Evolutionary conservation across 2,113 vertebrate species (phyloP), one percentile per base, ranked within the genome.

Genomic region (Gulo gulo): DNA sequence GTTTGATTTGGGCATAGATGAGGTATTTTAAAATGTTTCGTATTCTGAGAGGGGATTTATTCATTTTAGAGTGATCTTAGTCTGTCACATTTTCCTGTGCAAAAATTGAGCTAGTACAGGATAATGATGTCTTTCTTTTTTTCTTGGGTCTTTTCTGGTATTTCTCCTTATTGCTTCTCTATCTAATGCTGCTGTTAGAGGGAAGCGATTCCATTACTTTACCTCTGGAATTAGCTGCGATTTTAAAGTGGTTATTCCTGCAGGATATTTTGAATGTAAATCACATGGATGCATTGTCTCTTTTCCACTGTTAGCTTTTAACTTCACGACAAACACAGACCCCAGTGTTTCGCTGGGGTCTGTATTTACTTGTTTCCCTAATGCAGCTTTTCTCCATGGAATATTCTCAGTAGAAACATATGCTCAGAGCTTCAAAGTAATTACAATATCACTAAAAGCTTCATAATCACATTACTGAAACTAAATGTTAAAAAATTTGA

Each of bases 391-490:
- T 97, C 98, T 98, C 98, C 71, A 16, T 97, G 97, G 98, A 98
- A 98, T 98, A 97, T 85, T 97, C 88, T 98, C 92, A 91, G 93
- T 98, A 89, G 97, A 98, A 99, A 98, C 98, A 99, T 99, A 98
- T 99, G 98, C 97, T 98, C 91, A 97, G 92, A 98, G 98, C 98
- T 98, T 98, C 98, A 98, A 92, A 99, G 98, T 99, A 98, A 99
- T 99, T 98, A 98, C 80, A 96, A 96, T 99, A 98, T 98, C 99
- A 98, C 98, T 99, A 98, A 99, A 99, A 99, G 99, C 98, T 99
- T 98, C 96, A 26, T 99, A 99, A 99, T 99, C 96, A 98, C 98
- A 98, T 99, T 99, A 99, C 98, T 98, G 98, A 98, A 98, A 97
- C 89, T 97, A 97, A 98, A 98, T 97, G 97, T 98, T 98, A 95